A percentile compares a stretch with the other conserved stretches of the same genome.
Conservation (phyloP, 2,888 invertebrate genomes). For the Pristionchus exspectatus region DNA sequence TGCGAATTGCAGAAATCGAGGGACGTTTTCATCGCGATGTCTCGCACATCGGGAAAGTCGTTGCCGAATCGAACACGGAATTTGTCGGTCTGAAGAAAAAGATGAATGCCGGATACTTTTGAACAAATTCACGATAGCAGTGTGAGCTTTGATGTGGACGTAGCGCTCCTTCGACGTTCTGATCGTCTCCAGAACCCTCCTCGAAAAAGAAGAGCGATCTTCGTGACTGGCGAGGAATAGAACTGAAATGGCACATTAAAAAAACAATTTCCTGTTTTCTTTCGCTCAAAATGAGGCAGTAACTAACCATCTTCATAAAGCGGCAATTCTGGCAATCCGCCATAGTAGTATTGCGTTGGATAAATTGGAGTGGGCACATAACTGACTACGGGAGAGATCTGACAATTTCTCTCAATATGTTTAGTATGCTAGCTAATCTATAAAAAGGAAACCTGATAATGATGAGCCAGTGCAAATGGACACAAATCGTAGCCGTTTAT, state of each 20-base stretch:
- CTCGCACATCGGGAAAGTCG: conserved; percentile 19
- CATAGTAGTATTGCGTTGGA: not conserved
- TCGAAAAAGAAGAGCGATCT: not conserved
- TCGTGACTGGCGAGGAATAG: not conserved
- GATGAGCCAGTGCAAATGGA: not conserved
- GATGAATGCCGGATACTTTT: too few species aligned
- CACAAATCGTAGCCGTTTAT: not conserved
- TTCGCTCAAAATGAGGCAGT: not conserved
- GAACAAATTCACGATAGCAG: not conserved
- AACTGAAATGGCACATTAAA: not conserved
- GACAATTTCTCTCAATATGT: not conserved
- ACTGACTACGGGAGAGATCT: not conserved
- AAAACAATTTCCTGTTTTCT: not conserved
- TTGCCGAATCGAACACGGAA: not conserved
- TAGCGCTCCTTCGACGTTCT: not conserved
- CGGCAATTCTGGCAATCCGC: not conserved
- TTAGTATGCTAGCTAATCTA: not conserved
- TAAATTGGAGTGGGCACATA: not conserved
- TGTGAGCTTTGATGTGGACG: not conserved
- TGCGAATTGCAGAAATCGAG: conserved; percentile 31
- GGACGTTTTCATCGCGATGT: not conserved
- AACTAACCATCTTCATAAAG: not conserved
- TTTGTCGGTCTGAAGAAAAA: not conserved
- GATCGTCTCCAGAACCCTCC: not conserved
- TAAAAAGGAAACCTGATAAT: not conserved